Evolutionary conservation across 2,797 vertebrate genomes (phyloP).

Genomic region (Tiaroga cobitis): DNA sequence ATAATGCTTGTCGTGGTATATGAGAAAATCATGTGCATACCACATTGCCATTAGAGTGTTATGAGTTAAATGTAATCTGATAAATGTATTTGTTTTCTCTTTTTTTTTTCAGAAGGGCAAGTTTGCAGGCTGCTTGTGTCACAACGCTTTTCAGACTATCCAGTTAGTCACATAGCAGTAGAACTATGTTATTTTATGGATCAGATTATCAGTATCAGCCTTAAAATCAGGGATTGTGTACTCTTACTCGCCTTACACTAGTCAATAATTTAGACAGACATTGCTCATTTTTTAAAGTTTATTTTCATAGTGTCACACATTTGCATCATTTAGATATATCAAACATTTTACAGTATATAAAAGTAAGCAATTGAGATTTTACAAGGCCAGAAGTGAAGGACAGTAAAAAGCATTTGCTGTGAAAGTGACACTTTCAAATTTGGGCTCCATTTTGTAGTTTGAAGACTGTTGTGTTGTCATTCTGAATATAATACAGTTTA

Average conservation of each 20-base stretch:
- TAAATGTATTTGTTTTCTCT: background rate
- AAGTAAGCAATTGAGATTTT: background rate
- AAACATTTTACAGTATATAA: constrained; percentile 31
- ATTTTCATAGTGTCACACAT: constrained; percentile 22
- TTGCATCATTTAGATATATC: constrained; percentile 18
- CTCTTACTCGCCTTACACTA: constrained; percentile 52
- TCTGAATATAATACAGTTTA: constrained; percentile 9
- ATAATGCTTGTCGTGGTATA: constrained; percentile 29
- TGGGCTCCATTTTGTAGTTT: constrained; percentile 18
- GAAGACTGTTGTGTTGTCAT: constrained; percentile 3
- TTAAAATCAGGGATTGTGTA: constrained; percentile 49
- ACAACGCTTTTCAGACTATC: constrained; percentile 18
- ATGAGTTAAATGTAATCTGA: background rate
- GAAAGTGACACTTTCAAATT: background rate
- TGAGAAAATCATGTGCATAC: background rate
- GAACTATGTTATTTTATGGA: background rate
- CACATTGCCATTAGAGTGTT: constrained; percentile 20
- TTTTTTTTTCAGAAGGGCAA: background rate
- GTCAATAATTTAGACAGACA: constrained; percentile 8
- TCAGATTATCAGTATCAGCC: constrained; percentile 41
- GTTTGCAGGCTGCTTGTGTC: constrained; percentile 18
- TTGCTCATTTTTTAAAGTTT: background rate
- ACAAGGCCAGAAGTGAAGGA: constrained; percentile 7
- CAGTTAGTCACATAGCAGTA: constrained; percentile 11
- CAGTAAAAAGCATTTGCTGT: background rate